A percentile compares a stretch with the other conserved stretches of the same genome.
Evolutionary conservation across 2,113 vertebrate species (phyloP).

Genomic region (Dolichotis patagonum): DNA sequence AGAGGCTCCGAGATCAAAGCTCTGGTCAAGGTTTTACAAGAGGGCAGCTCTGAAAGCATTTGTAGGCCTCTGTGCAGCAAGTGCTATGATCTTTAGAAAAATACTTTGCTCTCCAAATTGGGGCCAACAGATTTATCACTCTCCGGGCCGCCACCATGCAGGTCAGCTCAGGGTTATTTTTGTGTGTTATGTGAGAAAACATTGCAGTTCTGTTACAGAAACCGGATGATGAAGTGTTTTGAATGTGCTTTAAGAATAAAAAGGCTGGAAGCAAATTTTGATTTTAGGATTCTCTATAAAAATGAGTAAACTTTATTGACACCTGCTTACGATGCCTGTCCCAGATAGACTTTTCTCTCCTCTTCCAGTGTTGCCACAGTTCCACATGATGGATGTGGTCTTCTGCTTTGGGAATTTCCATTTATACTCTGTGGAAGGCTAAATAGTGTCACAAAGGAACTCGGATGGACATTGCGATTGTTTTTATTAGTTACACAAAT

Average conservation of each 20-base stretch:
- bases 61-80: constrained; percentile 45
- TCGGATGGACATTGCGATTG: neutral
- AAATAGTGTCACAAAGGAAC: neutral
- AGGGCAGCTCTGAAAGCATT: constrained; percentile 74
- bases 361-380: neutral
- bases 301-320: constrained; percentile 18
- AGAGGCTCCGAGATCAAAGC: constrained; percentile 84
- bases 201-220: constrained; percentile 54
- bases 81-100: constrained; percentile 74
- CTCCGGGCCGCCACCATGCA: constrained; percentile 38
- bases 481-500: constrained; percentile 11
- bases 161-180: constrained; percentile 80
- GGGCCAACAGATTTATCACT: constrained; percentile 79
- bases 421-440: neutral
- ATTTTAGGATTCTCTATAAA: constrained; percentile 66
- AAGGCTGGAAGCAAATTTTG: constrained; percentile 46
- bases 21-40: constrained; percentile 75
- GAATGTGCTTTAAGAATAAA: constrained; percentile 45
- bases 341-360: neutral
- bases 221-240: constrained; percentile 72
- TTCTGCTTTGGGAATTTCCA: constrained; percentile 30
- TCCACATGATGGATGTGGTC: neutral
- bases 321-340: neutral
- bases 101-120: constrained; percentile 77
- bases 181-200: constrained; percentile 61